Evolutionary conservation across 1,140 invertebrate species (phyloP).

Genomic region (Oryctes rhinoceros): DNA sequence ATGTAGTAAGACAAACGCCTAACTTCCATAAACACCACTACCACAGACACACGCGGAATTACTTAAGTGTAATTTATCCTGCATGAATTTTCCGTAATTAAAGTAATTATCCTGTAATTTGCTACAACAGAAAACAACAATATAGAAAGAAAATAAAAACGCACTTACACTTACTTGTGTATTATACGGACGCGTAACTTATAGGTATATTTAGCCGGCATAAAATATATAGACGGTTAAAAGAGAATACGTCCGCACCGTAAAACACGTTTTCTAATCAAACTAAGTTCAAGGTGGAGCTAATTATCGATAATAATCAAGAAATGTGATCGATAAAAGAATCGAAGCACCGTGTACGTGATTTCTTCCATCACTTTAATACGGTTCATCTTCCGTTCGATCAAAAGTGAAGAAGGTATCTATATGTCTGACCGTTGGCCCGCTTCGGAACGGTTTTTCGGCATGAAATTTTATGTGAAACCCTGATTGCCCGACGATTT

Average conservation of each 20-base stretch:
- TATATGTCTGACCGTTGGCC: constrained; percentile 5
- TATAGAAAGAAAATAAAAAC: constrained; percentile 16
- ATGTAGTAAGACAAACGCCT: background rate
- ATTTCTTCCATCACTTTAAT: constrained; percentile 22
- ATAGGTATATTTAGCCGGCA: background rate
- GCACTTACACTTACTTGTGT: constrained; percentile 41
- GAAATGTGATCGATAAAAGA: constrained; percentile 56
- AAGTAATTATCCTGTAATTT: constrained; percentile 47
- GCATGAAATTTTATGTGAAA: constrained; percentile 32
- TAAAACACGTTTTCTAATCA: constrained; percentile 58
- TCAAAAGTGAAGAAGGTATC: background rate
- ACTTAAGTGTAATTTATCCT: constrained; percentile 38
- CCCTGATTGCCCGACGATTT: constrained; percentile 19
- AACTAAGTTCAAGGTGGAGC: constrained; percentile 56
- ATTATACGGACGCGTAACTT: background rate
- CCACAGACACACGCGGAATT: constrained; percentile 9
- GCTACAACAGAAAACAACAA: constrained; percentile 35
- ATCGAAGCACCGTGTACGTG: constrained; percentile 33
- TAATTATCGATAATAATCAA: constrained; percentile 60
- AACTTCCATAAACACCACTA: background rate
- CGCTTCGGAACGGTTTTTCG: constrained; percentile 40
- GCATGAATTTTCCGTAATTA: constrained; percentile 45
- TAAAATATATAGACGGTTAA: background rate
- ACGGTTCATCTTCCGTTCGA: constrained; percentile 9
- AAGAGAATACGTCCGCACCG: background rate